These are phyloP conservation scores for Mastacembelus armatus DNA, from an alignment of 2,797 vertebrate genomes.

Conservation along the genomic window DNA sequence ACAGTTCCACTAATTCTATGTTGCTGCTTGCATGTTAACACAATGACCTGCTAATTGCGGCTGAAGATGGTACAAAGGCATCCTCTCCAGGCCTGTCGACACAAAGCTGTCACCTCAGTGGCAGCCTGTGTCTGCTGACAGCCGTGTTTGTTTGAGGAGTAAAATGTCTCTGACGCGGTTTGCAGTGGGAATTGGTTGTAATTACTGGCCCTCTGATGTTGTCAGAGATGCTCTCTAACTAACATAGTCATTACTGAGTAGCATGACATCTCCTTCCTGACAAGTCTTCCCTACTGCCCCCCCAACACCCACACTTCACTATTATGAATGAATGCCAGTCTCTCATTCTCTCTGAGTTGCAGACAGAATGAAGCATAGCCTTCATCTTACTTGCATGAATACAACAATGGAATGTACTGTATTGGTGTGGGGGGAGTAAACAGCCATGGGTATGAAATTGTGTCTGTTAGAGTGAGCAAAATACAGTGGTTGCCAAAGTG, in stretches of 20 bases:
- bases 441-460: conserved; percentile 55
- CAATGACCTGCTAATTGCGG: conserved; percentile 83
- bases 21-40: conserved; percentile 72
- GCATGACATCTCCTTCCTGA: conserved; percentile 83
- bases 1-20: conserved; percentile 73
- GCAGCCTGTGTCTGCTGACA: conserved; percentile 72
- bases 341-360: conserved; percentile 59
- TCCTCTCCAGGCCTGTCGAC: conserved; percentile 65
- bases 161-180: conserved; percentile 76
- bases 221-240: conserved; percentile 82
- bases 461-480: conserved; percentile 65
- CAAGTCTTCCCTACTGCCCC: conserved; percentile 55
- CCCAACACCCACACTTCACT: conserved; percentile 36
- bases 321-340: conserved; percentile 78
- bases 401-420: conserved; percentile 72
- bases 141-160: conserved; percentile 70
- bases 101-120: conserved; percentile 75
- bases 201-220: conserved; percentile 84
- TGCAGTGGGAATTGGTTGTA: conserved; percentile 81
- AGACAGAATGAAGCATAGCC: conserved; percentile 82
- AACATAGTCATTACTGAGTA: conserved; percentile 84
- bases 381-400: conserved; percentile 84
- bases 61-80: conserved; percentile 71
- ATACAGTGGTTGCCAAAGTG: conserved; percentile 69
- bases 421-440: conserved; percentile 64